These are phyloP conservation scores for Isoperla grammatica DNA, from an alignment of 2,888 invertebrate genomes.

Conservation along the genomic window DNA sequence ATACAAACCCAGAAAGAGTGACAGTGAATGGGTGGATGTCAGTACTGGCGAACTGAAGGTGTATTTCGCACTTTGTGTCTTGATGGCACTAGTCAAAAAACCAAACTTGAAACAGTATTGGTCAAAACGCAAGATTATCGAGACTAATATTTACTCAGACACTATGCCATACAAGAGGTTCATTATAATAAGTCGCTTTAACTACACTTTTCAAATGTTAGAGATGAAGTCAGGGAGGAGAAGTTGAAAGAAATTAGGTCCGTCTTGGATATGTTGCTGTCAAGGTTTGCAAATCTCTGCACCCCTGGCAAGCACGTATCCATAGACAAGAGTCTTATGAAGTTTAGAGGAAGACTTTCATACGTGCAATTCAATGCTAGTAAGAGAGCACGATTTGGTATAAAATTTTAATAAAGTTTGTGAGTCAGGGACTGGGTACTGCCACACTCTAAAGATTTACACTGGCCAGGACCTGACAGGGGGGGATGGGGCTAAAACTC, in stretches of 20 bases:
- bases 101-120: no score
- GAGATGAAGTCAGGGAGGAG: background rate
- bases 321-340: conserved; percentile 18
- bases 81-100: no score
- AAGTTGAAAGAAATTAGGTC: conserved; percentile 9
- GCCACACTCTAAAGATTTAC: background rate
- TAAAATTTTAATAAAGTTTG: conserved; percentile 15
- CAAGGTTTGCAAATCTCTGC: conserved; percentile 13
- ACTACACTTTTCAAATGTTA: no score
- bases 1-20: background rate
- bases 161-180: no score
- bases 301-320: conserved; percentile 1
- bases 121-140: no score
- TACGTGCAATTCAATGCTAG: conserved; percentile 12
- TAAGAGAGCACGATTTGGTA: conserved; percentile 14
- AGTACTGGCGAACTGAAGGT: no score
- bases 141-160: no score
- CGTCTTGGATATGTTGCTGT: conserved; percentile 1
- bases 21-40: background rate
- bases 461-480: background rate
- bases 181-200: no score
- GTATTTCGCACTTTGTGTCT: no score
- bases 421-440: background rate
- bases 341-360: conserved; percentile 10
- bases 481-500: background rate